Base-by-base conservation (phyloP, 2,888 invertebrate genomes). In the Scaptomyza parva region DNA sequence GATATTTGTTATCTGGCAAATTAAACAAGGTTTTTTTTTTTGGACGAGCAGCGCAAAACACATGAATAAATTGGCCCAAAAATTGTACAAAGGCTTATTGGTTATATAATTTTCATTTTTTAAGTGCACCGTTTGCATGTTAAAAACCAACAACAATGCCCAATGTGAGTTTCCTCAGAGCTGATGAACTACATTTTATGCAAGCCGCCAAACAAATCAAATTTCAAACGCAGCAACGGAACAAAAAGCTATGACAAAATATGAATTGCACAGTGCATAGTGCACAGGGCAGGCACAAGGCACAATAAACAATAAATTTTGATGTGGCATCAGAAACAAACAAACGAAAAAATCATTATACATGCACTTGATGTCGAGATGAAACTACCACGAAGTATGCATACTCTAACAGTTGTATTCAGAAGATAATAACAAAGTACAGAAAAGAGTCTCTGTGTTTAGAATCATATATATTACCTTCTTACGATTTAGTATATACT, bases 241-340 rank as follows among this genome's bases (percentile, higher is more conserved):
- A 62, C 69, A 69, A 66, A 69, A 68, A 82, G 9, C 67, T 72
- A 70, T 79, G 81, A 73, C 81, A 81, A 83, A 81, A 77, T 77
- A 81, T 83, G 81, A 86, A 86, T 84, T 71, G 71, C 62, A 62
- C 33, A 74, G 55, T 58, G 55, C 67, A 52, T 35, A 48, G 7
- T 41, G 59, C 63, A 28, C 28, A 24, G n/a, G n/a, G n/a, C n/a
- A n/a, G n/a, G n/a, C n/a, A n/a, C n/a, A n/a, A n/a, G n/a, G n/a
- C n/a, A 65, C 69, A 70, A 78, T 85, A 76, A 85, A 81, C 81
- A 85, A 86, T 83, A 81, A 86, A 86, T 86, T 86, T 68, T 60
- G 65, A 73, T 85, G 70, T 69, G 76, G 47, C 64, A 51, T 54
- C 44, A 35, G 22, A 14, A 40, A 41, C 14, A 58, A 61, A 60